phyloP scores from a whole-genome alignment of 1,140 invertebrate species.

The Rhynchophorus ferrugineus region DNA sequence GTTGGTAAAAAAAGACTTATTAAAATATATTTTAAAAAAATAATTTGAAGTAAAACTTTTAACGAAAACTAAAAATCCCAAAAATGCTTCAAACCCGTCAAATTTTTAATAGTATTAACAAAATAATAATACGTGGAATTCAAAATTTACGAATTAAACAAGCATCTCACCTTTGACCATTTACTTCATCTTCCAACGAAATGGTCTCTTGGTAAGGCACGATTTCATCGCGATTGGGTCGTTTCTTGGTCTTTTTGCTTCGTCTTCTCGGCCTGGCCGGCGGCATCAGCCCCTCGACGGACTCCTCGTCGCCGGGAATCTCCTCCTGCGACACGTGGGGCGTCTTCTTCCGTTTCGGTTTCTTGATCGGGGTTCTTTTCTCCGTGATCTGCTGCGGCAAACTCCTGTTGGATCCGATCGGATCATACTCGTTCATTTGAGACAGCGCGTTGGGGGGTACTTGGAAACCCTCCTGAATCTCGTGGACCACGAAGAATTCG shows the following conservation, averaged over 20 bases:
- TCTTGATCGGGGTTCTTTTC: conserved; percentile 35
- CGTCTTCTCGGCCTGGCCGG: conserved; percentile 39
- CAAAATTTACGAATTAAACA: no score
- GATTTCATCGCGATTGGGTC: conserved; percentile 24
- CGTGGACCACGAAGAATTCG: conserved; percentile 71
- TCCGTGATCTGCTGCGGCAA: conserved; percentile 23
- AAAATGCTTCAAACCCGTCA: no score
- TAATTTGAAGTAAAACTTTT: no score
- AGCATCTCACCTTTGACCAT: conserved; percentile 9
- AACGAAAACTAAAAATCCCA: no score
- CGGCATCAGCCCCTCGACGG: conserved; percentile 31
- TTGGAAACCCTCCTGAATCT: conserved; percentile 70
- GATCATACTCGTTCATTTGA: conserved; percentile 41
- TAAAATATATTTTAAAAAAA: no score
- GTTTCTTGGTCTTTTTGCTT: conserved; percentile 32
- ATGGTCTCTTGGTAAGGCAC: conserved; percentile 35
- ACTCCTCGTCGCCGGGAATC: conserved; percentile 32
- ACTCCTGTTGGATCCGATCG: conserved; percentile 29
- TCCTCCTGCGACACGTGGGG: conserved; percentile 38
- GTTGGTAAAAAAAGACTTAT: no score
- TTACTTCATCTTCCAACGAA: conserved; percentile 21
- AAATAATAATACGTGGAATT: no score
- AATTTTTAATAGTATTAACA: no score
- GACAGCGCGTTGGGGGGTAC: conserved; percentile 55
- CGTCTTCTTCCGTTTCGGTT: conserved; percentile 40